Conservation (phyloP, 2,113 vertebrate species). For the Oxyura jamaicensis region DNA sequence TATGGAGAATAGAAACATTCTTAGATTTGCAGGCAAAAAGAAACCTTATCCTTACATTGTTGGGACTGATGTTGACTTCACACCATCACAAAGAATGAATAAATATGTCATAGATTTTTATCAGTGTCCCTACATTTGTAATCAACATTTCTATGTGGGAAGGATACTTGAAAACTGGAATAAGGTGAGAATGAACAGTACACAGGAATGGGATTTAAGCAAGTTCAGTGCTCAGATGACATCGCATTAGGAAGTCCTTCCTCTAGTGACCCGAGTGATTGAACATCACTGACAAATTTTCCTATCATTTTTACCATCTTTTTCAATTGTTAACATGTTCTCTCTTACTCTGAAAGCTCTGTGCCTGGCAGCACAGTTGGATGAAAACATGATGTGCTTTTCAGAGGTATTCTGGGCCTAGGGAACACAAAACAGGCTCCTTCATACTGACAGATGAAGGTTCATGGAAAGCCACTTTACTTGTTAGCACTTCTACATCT, state of each 20-base stretch:
- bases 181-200: neutral
- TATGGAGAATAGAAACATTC: neutral
- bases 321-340: neutral
- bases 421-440: slow-evolving; percentile 5
- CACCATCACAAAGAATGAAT: neutral
- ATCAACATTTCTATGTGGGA: neutral
- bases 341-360: slow-evolving; percentile 15
- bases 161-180: neutral
- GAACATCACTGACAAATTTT: neutral
- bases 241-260: neutral
- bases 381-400: slow-evolving; percentile 42
- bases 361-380: slow-evolving; percentile 24
- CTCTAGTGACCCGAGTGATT: neutral
- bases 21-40: neutral
- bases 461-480: slow-evolving; percentile 14
- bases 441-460: slow-evolving; percentile 32
- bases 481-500: slow-evolving; percentile 15
- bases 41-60: neutral
- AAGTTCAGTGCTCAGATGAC: neutral
- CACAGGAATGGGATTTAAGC: neutral
- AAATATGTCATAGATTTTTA: neutral
- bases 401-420: slow-evolving; percentile 16
- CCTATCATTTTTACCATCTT: neutral
- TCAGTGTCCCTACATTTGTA: neutral
- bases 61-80: neutral